A percentile compares a stretch with the other conserved stretches of the same genome.
Conservation (phyloP, 2,888 invertebrate species). For the Trissolcus japonicus region DNA sequence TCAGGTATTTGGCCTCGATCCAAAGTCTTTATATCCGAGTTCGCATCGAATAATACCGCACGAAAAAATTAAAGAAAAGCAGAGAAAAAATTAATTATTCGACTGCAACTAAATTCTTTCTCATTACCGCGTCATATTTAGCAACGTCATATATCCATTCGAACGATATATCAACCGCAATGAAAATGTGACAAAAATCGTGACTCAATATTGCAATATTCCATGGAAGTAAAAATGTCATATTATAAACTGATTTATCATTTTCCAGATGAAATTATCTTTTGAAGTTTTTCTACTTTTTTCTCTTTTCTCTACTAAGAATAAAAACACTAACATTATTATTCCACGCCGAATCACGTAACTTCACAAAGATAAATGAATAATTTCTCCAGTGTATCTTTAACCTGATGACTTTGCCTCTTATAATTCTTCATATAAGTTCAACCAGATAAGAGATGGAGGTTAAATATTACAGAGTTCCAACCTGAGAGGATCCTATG, state of each 20-base stretch:
- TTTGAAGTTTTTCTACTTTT: too few relatives aligned
- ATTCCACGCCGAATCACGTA: slow-evolving; percentile 6
- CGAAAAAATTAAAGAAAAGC: too few relatives aligned
- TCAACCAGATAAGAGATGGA: slow-evolving; percentile 25
- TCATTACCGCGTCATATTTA: neutral
- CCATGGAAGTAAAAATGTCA: too few relatives aligned
- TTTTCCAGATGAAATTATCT: too few relatives aligned
- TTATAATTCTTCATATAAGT: slow-evolving; percentile 28
- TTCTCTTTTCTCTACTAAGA: neutral
- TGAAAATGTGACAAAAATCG: neutral
- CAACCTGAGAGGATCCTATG: slow-evolving; percentile 24
- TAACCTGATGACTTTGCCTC: slow-evolving; percentile 11
- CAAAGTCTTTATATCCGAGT: slow-evolving; percentile 62
- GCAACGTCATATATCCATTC: neutral
- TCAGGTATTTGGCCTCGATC: slow-evolving; percentile 61
- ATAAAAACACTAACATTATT: neutral
- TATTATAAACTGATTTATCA: too few relatives aligned
- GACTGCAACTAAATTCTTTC: too few relatives aligned
- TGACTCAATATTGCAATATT: too few relatives aligned
- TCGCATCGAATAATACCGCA: slow-evolving; percentile 27
- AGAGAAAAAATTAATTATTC: too few relatives aligned
- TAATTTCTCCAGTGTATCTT: slow-evolving; percentile 24
- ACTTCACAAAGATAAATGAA: slow-evolving; percentile 24
- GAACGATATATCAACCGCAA: too few relatives aligned
- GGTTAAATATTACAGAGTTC: slow-evolving; percentile 42